Percentiles rank a stretch among this genome's conserved stretches.
Conservation (phyloP, 1,140 invertebrate genomes). For the Cotesia vestalis region DNA sequence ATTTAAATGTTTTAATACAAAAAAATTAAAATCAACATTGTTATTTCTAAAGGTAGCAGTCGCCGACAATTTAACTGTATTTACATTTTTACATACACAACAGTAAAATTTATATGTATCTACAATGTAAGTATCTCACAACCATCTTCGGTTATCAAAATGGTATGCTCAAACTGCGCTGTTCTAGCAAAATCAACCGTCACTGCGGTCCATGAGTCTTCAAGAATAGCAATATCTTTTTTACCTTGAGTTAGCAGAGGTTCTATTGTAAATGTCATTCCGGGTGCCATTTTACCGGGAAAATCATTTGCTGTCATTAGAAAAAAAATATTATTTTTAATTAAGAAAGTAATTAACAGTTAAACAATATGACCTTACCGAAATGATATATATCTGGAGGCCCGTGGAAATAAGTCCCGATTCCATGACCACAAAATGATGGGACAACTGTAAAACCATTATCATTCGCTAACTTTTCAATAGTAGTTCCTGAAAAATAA, state of each 20-base stretch:
- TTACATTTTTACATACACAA: not conserved
- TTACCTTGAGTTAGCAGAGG: constrained; percentile 84
- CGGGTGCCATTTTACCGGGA: constrained; percentile 80
- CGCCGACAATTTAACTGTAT: not conserved
- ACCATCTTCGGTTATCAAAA: constrained; percentile 81
- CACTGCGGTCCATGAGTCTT: constrained; percentile 90
- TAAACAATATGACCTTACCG: constrained; percentile 57
- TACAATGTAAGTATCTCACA: constrained; percentile 74
- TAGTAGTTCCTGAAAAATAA: constrained; percentile 62
- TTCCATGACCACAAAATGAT: constrained; percentile 90
- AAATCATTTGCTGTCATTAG: constrained; percentile 72
- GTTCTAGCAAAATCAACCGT: constrained; percentile 81
- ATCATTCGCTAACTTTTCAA: constrained; percentile 72
- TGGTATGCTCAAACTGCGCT: constrained; percentile 92
- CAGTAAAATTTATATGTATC: not conserved
- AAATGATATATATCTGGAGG: constrained; percentile 88
- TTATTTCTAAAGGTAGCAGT: not conserved
- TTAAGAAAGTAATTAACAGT: too few relatives aligned
- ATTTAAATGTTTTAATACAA: too few relatives aligned
- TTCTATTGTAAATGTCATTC: constrained; percentile 96
- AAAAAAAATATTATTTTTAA: constrained; percentile 34
- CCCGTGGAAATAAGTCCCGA: constrained; percentile 92
- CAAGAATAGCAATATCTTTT: constrained; percentile 73
- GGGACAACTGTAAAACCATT: constrained; percentile 77
- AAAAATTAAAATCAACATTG: not conserved